Conservation (phyloP, 2,113 vertebrate species). For the Anhinga anhinga region DNA sequence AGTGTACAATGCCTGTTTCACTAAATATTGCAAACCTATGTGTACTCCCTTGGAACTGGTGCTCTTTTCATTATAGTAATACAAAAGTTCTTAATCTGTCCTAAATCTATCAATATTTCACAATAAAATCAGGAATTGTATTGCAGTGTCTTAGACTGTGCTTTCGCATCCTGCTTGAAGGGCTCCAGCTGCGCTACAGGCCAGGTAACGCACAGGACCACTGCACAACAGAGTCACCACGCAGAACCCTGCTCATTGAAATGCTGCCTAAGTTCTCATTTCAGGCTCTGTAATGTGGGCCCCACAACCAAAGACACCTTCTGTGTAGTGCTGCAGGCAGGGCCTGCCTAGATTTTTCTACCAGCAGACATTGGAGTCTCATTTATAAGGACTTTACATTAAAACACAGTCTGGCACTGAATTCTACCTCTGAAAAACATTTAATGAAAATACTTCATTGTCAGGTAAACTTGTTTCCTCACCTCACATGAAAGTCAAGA, state of each 20-base stretch:
- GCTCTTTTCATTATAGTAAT: slow-evolving; percentile 62
- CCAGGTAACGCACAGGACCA: not conserved
- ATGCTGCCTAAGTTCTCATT: not conserved
- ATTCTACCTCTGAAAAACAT: not conserved
- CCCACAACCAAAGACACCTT: not conserved
- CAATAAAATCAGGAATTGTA: slow-evolving; percentile 67
- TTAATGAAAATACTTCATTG: not conserved
- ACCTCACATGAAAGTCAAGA: not conserved
- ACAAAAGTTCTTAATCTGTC: slow-evolving; percentile 50
- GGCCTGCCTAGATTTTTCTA: not conserved
- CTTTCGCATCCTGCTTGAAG: not conserved
- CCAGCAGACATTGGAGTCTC: not conserved
- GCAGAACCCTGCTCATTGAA: not conserved
- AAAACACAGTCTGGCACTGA: not conserved
- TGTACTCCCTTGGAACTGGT: slow-evolving; percentile 42
- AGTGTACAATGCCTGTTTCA: not conserved
- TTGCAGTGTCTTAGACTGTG: not conserved
- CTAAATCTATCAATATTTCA: slow-evolving; percentile 54
- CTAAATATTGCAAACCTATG: not conserved
- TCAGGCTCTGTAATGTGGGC: not conserved
- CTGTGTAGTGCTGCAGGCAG: not conserved
- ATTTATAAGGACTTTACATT: not conserved
- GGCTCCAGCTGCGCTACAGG: not conserved
- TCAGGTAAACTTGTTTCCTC: not conserved
- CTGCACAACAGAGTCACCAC: not conserved